Conservation (phyloP, 2,888 invertebrate genomes). For the Bellardia bayeri region DNA sequence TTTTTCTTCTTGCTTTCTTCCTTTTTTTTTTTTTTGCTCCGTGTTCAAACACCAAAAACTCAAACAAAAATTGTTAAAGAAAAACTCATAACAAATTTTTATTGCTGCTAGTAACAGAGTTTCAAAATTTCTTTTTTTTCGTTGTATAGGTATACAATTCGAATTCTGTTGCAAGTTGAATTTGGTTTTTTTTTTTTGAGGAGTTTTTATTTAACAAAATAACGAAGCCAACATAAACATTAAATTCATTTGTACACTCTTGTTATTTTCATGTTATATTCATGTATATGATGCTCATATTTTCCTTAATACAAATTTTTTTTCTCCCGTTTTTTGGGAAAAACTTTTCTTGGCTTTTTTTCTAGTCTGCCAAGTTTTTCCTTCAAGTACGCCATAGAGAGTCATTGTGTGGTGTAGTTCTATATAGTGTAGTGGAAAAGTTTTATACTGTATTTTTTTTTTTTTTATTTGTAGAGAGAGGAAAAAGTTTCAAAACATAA, state of each 20-base stretch:
- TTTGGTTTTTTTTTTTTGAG: not conserved
- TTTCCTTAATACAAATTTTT: conserved; percentile 16
- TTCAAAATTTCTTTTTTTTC: not conserved
- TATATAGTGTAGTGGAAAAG: conserved; percentile 35
- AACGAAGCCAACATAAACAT: conserved; percentile 68
- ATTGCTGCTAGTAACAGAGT: conserved; percentile 57
- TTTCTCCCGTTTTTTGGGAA: conserved; percentile 6
- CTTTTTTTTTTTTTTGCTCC: too few relatives aligned
- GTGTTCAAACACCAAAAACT: conserved; percentile 52
- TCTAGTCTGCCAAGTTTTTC: conserved; percentile 70
- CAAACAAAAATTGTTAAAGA: conserved; percentile 20
- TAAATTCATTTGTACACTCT: conserved; percentile 65
- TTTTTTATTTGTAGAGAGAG: not conserved
- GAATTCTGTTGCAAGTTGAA: not conserved
- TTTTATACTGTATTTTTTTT: conserved; percentile 25
- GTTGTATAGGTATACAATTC: too few relatives aligned
- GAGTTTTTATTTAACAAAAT: conserved; percentile 59
- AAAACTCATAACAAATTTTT: conserved; percentile 74
- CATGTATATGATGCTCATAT: conserved; percentile 34
- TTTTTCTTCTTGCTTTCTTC: not conserved
- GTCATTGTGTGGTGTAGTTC: conserved; percentile 64
- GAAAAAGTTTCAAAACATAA: not conserved
- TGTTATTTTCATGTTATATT: conserved; percentile 5
- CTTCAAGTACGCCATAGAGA: conserved; percentile 69
- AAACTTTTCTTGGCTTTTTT: conserved; percentile 64